phyloP scores from a whole-genome alignment of 2,113 vertebrate species.

The Zapus hudsonius region DNA sequence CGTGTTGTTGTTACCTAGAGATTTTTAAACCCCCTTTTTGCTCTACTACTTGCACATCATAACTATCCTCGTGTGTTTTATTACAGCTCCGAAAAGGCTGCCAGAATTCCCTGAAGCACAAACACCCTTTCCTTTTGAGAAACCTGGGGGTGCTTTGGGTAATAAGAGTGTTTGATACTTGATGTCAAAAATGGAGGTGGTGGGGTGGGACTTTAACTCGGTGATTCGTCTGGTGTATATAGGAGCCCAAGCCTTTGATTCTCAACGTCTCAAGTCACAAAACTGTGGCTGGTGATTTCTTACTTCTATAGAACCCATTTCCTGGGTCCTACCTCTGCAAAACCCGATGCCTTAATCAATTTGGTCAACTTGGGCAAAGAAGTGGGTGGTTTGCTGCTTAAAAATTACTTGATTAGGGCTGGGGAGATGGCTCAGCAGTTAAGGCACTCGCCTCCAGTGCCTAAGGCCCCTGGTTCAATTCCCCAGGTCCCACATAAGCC shows the following conservation, averaged over 20 bases:
- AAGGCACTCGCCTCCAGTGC: no score
- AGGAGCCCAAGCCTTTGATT: neutral
- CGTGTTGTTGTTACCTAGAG: slow-evolving; percentile 17
- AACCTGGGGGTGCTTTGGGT: slow-evolving; percentile 68
- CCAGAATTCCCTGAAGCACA: slow-evolving; percentile 78
- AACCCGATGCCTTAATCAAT: neutral
- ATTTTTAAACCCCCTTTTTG: slow-evolving; percentile 25
- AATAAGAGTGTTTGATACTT: slow-evolving; percentile 54
- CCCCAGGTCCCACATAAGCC: no score
- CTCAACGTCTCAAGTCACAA: no score
- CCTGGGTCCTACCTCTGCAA: neutral
- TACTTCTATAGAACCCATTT: neutral
- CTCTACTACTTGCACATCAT: neutral
- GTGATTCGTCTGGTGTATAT: neutral
- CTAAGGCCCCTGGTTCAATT: no score
- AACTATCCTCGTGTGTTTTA: slow-evolving; percentile 62
- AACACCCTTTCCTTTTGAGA: slow-evolving; percentile 65
- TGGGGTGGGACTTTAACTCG: neutral
- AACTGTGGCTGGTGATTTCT: neutral
- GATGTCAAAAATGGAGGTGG: neutral
- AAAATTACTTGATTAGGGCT: no score
- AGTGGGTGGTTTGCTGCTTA: neutral
- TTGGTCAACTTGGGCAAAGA: neutral
- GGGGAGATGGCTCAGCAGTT: no score
- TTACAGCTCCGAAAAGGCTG: slow-evolving; percentile 75